These are phyloP conservation scores for Gracilinanus agilis DNA, from an alignment of 2,113 vertebrate species.

Conservation along the genomic window DNA sequence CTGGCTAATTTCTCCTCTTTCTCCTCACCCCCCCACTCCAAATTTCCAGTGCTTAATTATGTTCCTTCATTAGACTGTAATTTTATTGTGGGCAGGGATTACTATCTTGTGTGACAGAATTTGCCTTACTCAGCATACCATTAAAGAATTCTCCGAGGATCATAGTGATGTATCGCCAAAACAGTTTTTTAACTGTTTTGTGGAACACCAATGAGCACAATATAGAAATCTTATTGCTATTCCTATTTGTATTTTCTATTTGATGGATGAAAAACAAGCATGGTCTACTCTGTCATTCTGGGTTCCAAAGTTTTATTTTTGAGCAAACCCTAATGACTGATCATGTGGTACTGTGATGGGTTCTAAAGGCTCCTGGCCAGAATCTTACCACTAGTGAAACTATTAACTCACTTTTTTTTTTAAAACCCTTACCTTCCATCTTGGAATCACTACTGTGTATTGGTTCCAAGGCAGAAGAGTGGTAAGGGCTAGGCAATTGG, in stretches of 20 bases:
- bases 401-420: neutral
- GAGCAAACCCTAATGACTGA: neutral
- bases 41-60: neutral
- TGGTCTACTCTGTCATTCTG: neutral
- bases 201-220: neutral
- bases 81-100: neutral
- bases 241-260: neutral
- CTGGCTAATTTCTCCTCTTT: neutral
- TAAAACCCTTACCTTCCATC: too few species aligned
- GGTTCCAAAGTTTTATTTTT: neutral
- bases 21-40: too few species aligned
- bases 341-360: neutral
- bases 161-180: neutral
- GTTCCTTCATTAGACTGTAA: neutral
- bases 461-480: too few species aligned
- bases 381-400: neutral
- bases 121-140: neutral
- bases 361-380: neutral
- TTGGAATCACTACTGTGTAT: too few species aligned
- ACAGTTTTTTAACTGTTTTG: neutral
- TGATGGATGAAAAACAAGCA: too few species aligned
- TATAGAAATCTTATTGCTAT: neutral
- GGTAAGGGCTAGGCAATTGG: too few species aligned
- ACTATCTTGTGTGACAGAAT: neutral
- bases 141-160: neutral